A percentile compares a stretch with the other conserved stretches of the same genome.
phyloP scores from a whole-genome alignment of 2,113 vertebrate species.

The Dendropsophus ebraccatus region DNA sequence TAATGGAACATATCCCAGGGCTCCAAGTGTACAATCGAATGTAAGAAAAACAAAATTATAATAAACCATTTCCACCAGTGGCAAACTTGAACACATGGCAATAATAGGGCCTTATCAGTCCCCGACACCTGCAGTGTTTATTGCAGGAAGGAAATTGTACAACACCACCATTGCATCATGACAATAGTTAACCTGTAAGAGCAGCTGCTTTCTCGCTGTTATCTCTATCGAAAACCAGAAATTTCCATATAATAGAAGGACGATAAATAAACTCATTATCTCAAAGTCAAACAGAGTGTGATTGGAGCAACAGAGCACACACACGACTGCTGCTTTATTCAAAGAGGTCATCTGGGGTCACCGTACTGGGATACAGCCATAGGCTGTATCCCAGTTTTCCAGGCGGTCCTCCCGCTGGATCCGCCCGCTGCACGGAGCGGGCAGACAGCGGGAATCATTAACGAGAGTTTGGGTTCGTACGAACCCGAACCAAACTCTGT shows the following conservation, averaged over 20 bases:
- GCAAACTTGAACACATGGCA: not conserved
- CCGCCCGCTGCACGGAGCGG: too few species aligned
- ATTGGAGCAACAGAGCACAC: too few species aligned
- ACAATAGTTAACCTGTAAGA: not conserved
- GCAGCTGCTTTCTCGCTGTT: not conserved
- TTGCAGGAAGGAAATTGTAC: constrained; percentile 26
- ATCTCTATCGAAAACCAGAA: not conserved
- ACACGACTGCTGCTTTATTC: too few species aligned
- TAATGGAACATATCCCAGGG: not conserved
- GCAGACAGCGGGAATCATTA: too few species aligned
- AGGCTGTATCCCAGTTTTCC: too few species aligned
- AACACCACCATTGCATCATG: not conserved
- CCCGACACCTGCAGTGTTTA: not conserved
- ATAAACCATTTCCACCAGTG: not conserved
- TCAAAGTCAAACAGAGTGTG: too few species aligned
- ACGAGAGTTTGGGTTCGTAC: too few species aligned
- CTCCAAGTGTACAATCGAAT: not conserved
- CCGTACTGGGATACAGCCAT: too few species aligned
- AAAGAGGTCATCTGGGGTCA: too few species aligned
- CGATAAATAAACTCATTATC: too few species aligned
- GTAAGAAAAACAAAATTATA: not conserved
- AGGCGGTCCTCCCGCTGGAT: too few species aligned
- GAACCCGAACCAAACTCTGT: too few species aligned
- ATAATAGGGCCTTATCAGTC: not conserved
- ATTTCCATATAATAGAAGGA: not conserved